These are phyloP conservation scores for Stenoptilia bipunctidactyla DNA, from an alignment of 2,888 invertebrate genomes.

Conservation along the genomic window DNA sequence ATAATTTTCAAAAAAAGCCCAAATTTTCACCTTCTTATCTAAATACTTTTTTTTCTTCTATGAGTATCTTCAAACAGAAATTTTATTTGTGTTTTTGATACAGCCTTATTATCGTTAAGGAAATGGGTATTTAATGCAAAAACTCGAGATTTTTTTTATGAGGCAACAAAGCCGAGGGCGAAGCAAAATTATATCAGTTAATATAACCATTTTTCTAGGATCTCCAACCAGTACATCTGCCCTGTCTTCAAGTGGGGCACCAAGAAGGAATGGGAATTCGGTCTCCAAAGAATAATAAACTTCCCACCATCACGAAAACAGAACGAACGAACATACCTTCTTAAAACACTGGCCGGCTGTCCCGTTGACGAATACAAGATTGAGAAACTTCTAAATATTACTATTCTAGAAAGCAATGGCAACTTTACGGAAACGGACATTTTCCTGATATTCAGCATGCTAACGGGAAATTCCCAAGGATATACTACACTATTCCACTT, in stretches of 20 bases:
- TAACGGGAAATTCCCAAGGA: conserved; percentile 78
- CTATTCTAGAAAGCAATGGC: conserved; percentile 76
- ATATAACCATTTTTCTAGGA: conserved; percentile 58
- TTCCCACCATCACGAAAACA: conserved; percentile 79
- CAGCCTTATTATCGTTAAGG: too few relatives aligned
- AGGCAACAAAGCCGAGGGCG: too few relatives aligned
- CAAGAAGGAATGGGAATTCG: conserved; percentile 85
- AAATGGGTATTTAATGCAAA: too few relatives aligned
- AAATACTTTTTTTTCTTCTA: too few relatives aligned
- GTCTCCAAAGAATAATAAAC: conserved; percentile 80
- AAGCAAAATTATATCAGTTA: too few relatives aligned
- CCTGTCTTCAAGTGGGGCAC: conserved; percentile 88
- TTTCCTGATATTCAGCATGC: conserved; percentile 80
- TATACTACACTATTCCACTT: conserved; percentile 81
- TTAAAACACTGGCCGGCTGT: conserved; percentile 85
- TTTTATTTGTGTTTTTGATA: too few relatives aligned
- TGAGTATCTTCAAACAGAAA: too few relatives aligned
- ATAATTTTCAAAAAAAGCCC: too few relatives aligned
- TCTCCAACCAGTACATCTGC: conserved; percentile 82
- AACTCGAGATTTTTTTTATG: too few relatives aligned
- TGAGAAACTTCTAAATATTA: conserved; percentile 71
- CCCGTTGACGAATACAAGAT: conserved; percentile 80
- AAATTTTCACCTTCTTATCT: too few relatives aligned
- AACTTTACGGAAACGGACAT: conserved; percentile 84
- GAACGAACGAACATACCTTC: conserved; percentile 81